Evolutionary conservation across 1,140 invertebrate genomes (phyloP), one percentile per base, ranked within the genome.

Genomic region (Doryteuthis pealeii): DNA sequence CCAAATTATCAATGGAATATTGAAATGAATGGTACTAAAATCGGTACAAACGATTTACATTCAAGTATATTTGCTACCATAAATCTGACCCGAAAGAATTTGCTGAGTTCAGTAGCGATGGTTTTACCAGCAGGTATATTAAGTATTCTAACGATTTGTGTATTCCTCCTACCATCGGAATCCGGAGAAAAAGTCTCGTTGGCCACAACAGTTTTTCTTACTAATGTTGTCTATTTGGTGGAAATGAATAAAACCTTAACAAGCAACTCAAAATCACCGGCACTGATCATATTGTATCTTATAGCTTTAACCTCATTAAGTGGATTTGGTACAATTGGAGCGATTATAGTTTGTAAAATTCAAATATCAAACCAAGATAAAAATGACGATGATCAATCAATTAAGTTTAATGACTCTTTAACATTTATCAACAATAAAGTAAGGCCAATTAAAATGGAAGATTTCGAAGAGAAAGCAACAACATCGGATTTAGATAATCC

Each of bases 121-220:
- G 73, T 86, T 1, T 73, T 82, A 18, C 84, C 84, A 0, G 81
- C 80, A 65, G 73, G 82, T 15, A 70, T 86, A 26, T 82, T 86
- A 26, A 77, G 75, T n/a, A 96, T 95, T 78, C 98, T 99, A 95
- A 96, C 96, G 77, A 91, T 98, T 81, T 91, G 99, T 78, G 96
- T 96, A 77, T 99, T 99, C 90, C 97, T 96, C 72, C 91, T 99
- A 86, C 97, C 97, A 82, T 96, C 96, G 77, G 97, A 99, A 89
- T 98, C 96, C 75, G 97, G 97, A 87, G 97, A 99, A 91, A 99
- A 99, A 90, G 92, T 99, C 79, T 97, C 96, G 81, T 91, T 99
- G 90, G 96, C 96, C 78, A 94, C 98, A 88, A 98, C 89, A 15
- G 85, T 89, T 10, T 73, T 81, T 67, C 67, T 81, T 40, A 76